These are phyloP conservation scores for Taurulus bubalis DNA, from an alignment of 2,113 vertebrate species.

Conservation along the genomic window DNA sequence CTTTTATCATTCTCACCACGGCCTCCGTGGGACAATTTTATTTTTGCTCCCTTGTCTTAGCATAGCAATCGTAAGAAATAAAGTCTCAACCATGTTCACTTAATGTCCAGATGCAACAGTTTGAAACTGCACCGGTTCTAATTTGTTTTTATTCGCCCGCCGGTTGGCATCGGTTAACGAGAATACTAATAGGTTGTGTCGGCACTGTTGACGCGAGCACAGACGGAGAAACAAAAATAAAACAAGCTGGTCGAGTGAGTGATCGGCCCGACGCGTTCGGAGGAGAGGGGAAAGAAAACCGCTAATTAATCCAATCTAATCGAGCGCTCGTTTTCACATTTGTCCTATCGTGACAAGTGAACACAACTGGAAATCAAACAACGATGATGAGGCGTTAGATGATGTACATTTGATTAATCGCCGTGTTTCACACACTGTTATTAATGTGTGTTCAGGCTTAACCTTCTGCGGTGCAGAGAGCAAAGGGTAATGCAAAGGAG, in stretches of 20 bases:
- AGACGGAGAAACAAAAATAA: slow-evolving; percentile 13
- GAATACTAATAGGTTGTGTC: slow-evolving; percentile 30
- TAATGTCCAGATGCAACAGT: slow-evolving; percentile 33
- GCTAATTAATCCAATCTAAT: not conserved
- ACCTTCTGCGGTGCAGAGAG: slow-evolving; percentile 23
- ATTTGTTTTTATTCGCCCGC: slow-evolving; percentile 40
- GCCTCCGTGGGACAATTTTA: not conserved
- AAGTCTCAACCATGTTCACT: slow-evolving; percentile 4
- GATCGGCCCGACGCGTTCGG: not conserved
- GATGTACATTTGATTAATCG: slow-evolving; percentile 33
- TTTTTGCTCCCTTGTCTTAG: slow-evolving; percentile 38
- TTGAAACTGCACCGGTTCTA: slow-evolving; percentile 22
- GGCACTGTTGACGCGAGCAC: not conserved
- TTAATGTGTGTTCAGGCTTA: slow-evolving; percentile 27
- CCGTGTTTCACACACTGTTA: not conserved
- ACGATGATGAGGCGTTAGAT: not conserved
- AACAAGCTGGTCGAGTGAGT: not conserved
- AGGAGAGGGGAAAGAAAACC: not conserved
- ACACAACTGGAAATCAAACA: not conserved
- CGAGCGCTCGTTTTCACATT: not conserved
- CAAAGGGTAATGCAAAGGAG: slow-evolving; percentile 13
- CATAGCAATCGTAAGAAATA: slow-evolving; percentile 27
- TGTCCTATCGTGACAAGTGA: not conserved
- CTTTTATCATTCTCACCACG: slow-evolving; percentile 24
- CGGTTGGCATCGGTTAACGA: not conserved